These are phyloP conservation scores for Gandaritis pyraliata DNA, from an alignment of 2,888 invertebrate genomes.

Conservation along the genomic window DNA sequence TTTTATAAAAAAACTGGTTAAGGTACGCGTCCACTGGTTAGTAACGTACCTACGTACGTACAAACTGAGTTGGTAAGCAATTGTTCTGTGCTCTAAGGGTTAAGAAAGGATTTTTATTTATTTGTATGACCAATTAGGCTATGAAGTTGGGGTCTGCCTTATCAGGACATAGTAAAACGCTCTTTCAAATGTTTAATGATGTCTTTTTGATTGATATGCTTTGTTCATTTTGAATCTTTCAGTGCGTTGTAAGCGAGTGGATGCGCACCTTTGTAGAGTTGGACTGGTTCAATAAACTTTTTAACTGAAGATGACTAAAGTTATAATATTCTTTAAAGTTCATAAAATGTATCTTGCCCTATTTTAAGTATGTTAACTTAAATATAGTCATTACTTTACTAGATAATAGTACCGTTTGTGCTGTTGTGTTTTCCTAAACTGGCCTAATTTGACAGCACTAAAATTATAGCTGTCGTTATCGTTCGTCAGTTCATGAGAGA, in stretches of 20 bases:
- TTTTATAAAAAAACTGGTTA: constrained; percentile 2
- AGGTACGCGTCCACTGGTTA: constrained; percentile 11
- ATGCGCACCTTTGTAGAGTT: constrained; percentile 7
- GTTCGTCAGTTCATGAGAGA: too few relatives aligned
- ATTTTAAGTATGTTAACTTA: constrained; percentile 10
- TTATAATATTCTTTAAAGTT: constrained; percentile 14
- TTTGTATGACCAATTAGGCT: not conserved
- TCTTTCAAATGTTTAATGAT: not conserved
- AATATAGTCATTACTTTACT: constrained; percentile 4
- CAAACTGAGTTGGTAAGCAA: too few relatives aligned
- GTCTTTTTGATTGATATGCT: not conserved
- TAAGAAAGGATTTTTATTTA: not conserved
- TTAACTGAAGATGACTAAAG: constrained; percentile 12
- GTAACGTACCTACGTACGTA: not conserved
- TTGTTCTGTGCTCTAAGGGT: too few relatives aligned
- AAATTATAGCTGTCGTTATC: too few relatives aligned
- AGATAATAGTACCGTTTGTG: too few relatives aligned
- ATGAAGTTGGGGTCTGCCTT: too few relatives aligned
- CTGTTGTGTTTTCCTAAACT: too few relatives aligned
- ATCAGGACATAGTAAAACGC: too few relatives aligned
- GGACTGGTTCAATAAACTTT: constrained; percentile 12
- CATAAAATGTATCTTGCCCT: constrained; percentile 22
- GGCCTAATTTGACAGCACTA: too few relatives aligned
- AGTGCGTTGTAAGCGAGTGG: not conserved
- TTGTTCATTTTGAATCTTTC: not conserved